Base-by-base conservation (phyloP, 2,888 invertebrate species). In the Allolobophora icterica region DNA sequence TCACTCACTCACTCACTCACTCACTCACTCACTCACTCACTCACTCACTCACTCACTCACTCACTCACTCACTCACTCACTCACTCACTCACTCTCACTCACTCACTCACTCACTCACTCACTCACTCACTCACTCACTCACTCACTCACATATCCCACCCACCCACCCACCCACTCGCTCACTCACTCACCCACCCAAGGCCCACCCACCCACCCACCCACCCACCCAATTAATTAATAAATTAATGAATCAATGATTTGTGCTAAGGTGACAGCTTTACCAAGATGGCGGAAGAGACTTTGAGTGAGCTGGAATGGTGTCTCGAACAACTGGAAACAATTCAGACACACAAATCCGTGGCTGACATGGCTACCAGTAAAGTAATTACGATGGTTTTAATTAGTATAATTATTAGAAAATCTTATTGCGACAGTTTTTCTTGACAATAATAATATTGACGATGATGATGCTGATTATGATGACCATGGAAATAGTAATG, bases 271-370 rank as follows among this genome's bases (percentile, higher is more conserved):
- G 98, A 98, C 95, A 96, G 97, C 94, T 98, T 98, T 96, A 97
- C 97, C 96, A 98, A 98, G 96, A 96, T 99, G 95, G 98, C 99
- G 92, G 96, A 98, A 96, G 99, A 99, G 96, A 99, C 99, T 89
- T 97, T 99, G 96, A 99, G 99, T 95, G 99, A 99, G 96, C 96
- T 99, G 96, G 99, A 99, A 96, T 99, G 99, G 99, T 99, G 99
- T 96, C 96, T 99, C 96, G 99, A 99, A 96, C 99, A 99, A 96
- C 96, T 99, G 96, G 99, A 99, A 96, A 99, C 99, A 93, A 99
- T 99, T 96, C 99, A 99, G 96, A 99, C 99, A 92, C 99, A 99
- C 96, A 97, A 99, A 95, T 99, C 99, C 94, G 99, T 99, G 94
- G 99, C 99, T 93, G 99, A 99, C 96, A 99, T 99, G 99, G 99